These are phyloP conservation scores for Apamea anceps DNA, from an alignment of 2,888 invertebrate genomes.

Conservation along the genomic window DNA sequence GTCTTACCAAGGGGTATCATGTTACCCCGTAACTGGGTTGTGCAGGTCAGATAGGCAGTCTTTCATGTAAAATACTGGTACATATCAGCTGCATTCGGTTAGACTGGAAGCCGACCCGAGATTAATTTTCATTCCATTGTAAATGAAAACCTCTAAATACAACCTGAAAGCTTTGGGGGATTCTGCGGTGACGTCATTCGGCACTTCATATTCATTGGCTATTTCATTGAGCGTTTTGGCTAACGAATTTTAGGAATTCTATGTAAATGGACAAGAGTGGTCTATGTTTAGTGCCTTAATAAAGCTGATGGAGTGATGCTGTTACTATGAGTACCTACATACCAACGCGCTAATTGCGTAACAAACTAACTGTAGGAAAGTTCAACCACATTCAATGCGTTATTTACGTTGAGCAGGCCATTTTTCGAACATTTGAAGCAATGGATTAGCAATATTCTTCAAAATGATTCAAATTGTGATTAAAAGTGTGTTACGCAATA, in stretches of 20 bases:
- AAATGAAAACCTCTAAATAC: conserved; percentile 17
- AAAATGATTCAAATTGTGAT: no score
- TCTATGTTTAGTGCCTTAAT: neutral
- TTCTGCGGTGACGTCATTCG: conserved; percentile 31
- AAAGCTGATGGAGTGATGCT: neutral
- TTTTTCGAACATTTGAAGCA: no score
- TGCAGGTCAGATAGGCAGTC: neutral
- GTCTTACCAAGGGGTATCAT: neutral
- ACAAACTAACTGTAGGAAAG: no score
- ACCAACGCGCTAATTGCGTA: no score
- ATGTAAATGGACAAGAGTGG: neutral
- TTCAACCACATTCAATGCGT: no score
- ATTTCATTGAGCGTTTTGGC: conserved; percentile 20
- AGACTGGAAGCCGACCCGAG: neutral
- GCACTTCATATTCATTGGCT: conserved; percentile 22
- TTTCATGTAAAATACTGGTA: neutral
- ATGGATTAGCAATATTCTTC: no score
- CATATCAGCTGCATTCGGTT: neutral
- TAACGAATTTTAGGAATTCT: conserved; percentile 17
- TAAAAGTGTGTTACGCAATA: no score
- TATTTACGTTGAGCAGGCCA: no score
- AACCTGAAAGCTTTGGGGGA: conserved; percentile 3
- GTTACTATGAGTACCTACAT: no score
- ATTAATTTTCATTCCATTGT: neutral
- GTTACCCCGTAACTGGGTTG: neutral